Evolutionary conservation across 2,888 invertebrate genomes (phyloP).

Genomic region (Drosophila monieri): DNA sequence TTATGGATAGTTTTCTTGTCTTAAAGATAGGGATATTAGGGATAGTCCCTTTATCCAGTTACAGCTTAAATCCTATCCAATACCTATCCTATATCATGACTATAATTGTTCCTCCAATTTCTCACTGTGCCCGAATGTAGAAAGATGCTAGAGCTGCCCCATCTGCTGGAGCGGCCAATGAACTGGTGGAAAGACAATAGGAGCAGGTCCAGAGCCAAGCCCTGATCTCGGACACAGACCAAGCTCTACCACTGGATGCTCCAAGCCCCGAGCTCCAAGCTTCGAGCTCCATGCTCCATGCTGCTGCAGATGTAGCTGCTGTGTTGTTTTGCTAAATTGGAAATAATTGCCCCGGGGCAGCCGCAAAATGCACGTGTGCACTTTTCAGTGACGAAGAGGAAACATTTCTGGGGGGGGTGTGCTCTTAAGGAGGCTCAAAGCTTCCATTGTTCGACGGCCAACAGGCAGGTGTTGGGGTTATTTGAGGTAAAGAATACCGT

Average conservation of each 20-base stretch:
- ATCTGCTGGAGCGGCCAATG: constrained; percentile 62
- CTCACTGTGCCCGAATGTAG: constrained; percentile 2
- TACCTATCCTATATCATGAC: too few species aligned
- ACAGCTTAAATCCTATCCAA: too few species aligned
- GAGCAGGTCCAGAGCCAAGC: constrained; percentile 40
- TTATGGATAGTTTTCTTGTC: neutral
- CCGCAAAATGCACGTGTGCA: constrained; percentile 71
- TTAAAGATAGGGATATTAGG: too few species aligned
- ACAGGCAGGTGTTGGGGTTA: neutral
- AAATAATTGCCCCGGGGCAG: constrained; percentile 73
- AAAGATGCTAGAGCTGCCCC: constrained; percentile 43
- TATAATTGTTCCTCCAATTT: neutral
- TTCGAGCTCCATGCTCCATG: constrained; percentile 8
- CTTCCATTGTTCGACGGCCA: neutral
- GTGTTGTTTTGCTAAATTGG: constrained; percentile 76
- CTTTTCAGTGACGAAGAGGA: constrained; percentile 20
- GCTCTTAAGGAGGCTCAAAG: too few species aligned
- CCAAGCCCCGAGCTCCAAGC: constrained; percentile 2
- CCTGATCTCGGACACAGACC: constrained; percentile 4
- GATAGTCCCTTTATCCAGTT: too few species aligned
- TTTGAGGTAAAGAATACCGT: neutral
- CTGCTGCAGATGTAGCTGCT: constrained; percentile 46
- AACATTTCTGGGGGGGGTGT: constrained; percentile 7
- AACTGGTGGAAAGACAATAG: constrained; percentile 74
- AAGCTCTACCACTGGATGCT: neutral